A percentile compares a stretch with the other conserved stretches of the same genome.
phyloP scores from a whole-genome alignment of 2,888 invertebrate species.

The Aspidiotus destructor region DNA sequence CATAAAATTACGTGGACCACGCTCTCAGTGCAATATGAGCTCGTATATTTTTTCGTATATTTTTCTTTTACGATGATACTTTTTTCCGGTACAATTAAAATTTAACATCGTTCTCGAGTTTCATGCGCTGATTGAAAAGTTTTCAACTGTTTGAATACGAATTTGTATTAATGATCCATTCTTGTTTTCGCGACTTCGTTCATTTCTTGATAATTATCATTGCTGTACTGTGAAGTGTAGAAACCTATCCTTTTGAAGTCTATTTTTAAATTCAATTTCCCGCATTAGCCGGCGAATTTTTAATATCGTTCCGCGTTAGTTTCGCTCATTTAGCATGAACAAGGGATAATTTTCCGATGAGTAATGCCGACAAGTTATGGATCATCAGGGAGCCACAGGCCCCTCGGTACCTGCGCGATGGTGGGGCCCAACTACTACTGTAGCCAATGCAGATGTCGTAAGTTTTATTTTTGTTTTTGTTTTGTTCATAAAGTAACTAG shows the following conservation, averaged over 20 bases:
- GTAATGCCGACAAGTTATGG: conserved; percentile 33
- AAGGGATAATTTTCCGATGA: conserved; percentile 27
- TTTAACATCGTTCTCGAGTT: too few species aligned
- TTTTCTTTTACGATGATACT: background rate
- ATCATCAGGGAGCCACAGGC: conserved; percentile 33
- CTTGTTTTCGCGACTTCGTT: too few species aligned
- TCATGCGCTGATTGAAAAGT: too few species aligned
- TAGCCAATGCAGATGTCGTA: conserved; percentile 33
- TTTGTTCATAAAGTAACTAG: too few species aligned
- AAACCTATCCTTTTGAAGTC: too few species aligned
- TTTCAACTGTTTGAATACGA: too few species aligned
- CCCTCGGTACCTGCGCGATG: conserved; percentile 32
- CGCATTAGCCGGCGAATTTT: too few species aligned
- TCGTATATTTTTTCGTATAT: background rate
- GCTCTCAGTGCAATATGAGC: conserved; percentile 5
- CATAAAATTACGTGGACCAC: conserved; percentile 3
- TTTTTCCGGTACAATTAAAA: too few species aligned
- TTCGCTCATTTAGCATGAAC: conserved; percentile 18
- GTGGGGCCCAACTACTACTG: conserved; percentile 31
- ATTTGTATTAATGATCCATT: too few species aligned
- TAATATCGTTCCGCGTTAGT: too few species aligned
- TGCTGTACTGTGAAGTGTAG: too few species aligned
- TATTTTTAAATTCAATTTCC: too few species aligned
- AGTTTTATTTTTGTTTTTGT: background rate
- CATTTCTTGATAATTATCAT: background rate